Conservation (phyloP, 1,140 invertebrate genomes). For the Zaprionus vittiger region DNA sequence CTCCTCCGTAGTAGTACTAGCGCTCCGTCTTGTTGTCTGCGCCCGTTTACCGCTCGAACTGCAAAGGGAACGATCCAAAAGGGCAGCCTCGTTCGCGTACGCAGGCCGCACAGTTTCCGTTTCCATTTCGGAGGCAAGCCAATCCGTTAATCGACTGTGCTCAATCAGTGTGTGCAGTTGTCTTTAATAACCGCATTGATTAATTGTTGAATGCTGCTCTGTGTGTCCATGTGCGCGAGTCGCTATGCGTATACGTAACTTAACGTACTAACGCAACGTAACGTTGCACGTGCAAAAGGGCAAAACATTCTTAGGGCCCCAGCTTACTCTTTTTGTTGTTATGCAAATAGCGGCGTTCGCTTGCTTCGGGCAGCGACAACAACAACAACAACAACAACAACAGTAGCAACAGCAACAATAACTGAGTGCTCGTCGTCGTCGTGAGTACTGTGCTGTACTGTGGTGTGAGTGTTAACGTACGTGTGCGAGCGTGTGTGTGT, state of each 20-base stretch:
- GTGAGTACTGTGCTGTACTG: neutral
- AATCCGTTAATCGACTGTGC: conserved; percentile 31
- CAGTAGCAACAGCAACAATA: conserved; percentile 62
- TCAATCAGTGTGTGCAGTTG: conserved; percentile 32
- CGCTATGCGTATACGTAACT: conserved; percentile 19
- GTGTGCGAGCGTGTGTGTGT: conserved; percentile 22
- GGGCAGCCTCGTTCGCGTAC: conserved; percentile 7
- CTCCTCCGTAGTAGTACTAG: neutral
- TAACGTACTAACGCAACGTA: neutral
- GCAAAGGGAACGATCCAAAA: neutral
- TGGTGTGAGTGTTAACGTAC: conserved; percentile 13
- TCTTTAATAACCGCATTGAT: conserved; percentile 44
- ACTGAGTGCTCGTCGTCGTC: conserved; percentile 34
- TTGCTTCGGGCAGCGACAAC: conserved; percentile 55
- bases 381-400: conserved; percentile 63
- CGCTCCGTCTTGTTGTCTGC: conserved; percentile 23
- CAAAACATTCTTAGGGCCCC: conserved; percentile 30
- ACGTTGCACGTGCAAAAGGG: conserved; percentile 28
- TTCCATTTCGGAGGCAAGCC: neutral
- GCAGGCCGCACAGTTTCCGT: conserved; percentile 5
- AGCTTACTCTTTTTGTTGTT: conserved; percentile 58
- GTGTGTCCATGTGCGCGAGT: neutral
- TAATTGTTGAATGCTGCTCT: conserved; percentile 39
- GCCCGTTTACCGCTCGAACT: conserved; percentile 41
- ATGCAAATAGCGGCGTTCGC: conserved; percentile 68